phyloP scores from a whole-genome alignment of 2,888 invertebrate genomes.

The Willowsia nigromaculata region DNA sequence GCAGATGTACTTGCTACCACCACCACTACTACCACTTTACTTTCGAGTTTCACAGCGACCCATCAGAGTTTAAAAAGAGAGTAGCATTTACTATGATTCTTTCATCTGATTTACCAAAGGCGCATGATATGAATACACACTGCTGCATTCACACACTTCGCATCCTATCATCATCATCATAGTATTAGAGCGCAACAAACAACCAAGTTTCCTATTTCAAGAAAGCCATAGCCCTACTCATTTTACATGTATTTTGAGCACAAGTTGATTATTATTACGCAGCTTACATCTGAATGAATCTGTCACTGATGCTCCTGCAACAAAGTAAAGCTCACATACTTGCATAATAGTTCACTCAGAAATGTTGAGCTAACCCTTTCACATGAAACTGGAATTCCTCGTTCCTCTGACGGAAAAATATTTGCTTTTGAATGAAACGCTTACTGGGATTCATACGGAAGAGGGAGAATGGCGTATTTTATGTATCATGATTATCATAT shows the following conservation, averaged over 20 bases:
- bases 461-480: background rate
- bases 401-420: background rate
- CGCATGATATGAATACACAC: slow-evolving; percentile 46
- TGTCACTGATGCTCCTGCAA: background rate
- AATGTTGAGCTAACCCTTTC: background rate
- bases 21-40: no score
- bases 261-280: background rate
- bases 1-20: background rate
- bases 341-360: background rate
- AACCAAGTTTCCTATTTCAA: background rate
- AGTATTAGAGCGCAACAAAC: background rate
- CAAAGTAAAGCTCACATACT: background rate
- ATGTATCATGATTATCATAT: background rate
- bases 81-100: background rate
- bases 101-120: slow-evolving; percentile 52
- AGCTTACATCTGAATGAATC: background rate
- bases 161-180: no score
- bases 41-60: background rate
- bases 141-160: background rate
- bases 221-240: background rate
- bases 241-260: background rate
- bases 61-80: background rate
- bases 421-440: background rate
- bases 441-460: background rate
- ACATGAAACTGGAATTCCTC: background rate